Evolutionary conservation across 1,140 invertebrate species (phyloP).

Genomic region (Lepidurus apus): DNA sequence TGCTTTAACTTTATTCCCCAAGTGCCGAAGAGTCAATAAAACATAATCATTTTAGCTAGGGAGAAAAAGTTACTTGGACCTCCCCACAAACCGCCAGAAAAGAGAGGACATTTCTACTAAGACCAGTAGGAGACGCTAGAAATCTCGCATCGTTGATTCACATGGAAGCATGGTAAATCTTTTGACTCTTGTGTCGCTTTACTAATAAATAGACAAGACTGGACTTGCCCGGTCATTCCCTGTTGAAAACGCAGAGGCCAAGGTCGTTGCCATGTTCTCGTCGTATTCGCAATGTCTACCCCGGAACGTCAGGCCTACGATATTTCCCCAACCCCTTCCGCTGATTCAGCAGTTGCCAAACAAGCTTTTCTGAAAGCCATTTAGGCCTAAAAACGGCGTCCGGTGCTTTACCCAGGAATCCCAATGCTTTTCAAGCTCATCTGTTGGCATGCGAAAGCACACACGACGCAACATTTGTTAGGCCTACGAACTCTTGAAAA

Average conservation of each 20-base stretch:
- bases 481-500: slow-evolving; percentile 13
- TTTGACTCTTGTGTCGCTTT: not conserved
- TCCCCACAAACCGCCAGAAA: too few species aligned
- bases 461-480: slow-evolving; percentile 15
- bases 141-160: too few species aligned
- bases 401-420: not conserved
- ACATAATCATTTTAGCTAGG: too few species aligned
- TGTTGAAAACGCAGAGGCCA: not conserved
- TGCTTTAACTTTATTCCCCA: too few species aligned
- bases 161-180: too few species aligned
- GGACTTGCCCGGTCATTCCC: not conserved
- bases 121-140: too few species aligned
- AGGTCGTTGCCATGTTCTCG: not conserved
- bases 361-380: not conserved
- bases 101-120: too few species aligned
- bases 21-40: too few species aligned
- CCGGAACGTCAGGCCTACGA: not conserved
- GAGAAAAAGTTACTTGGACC: too few species aligned
- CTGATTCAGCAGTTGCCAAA: slow-evolving; percentile 12
- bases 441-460: not conserved
- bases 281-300: not conserved
- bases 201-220: not conserved
- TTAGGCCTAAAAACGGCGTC: not conserved
- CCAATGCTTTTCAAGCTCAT: not conserved
- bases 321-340: not conserved